Base-by-base conservation (phyloP, 2,113 vertebrate species). In the Elgaria multicarinata region DNA sequence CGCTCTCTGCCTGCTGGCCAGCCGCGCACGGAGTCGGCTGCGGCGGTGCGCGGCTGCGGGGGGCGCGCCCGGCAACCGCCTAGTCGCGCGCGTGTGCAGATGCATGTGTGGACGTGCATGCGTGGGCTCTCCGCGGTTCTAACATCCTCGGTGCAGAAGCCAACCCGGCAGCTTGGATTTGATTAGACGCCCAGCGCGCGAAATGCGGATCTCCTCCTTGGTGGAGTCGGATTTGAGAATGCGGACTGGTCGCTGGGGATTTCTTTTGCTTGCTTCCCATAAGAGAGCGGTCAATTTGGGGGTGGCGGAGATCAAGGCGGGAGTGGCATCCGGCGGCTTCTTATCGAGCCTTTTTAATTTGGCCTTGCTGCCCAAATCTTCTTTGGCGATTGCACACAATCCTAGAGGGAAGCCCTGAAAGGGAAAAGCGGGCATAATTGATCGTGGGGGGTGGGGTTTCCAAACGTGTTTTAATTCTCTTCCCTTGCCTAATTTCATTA, bases 21-120 rank as follows among this genome's bases (percentile, higher is more conserved):
- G 9, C 4, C 53, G 0, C 13, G 8, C 80, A 2, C 39, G n/a
- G 81, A 1, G 2, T 13, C 4, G n/a, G 28, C 20, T 26, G 58
- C 66, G 2, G 3, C 26, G 26, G 33, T 6, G 46, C 6, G 39
- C 26, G 26, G 14, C 0, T 0, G 86, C 87, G 0, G 84, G 4
- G 7, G 0, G 58, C 36, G 50, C 39, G 33, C 78, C 14, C 33
- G 13, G 92, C 44, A 7, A 42, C 0, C 90, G 87, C 36, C 80
- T 50, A 9, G 88, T 55, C 8, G 74, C 76, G 77, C 74, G 42
- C n/a, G 36, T 7, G 24, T 20, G 33, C 26, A 28, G 33, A 31
- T 39, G 20, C n/a, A 39, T 26, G 66, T 18, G 72, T 8, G 18
- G 22, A 58, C 33, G 66, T 1, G 62, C 36, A 36, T 13, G 33